Evolutionary conservation across 2,113 vertebrate genomes (phyloP), one percentile per base, ranked within the genome.

Genomic region (Lepidothrix coronata): DNA sequence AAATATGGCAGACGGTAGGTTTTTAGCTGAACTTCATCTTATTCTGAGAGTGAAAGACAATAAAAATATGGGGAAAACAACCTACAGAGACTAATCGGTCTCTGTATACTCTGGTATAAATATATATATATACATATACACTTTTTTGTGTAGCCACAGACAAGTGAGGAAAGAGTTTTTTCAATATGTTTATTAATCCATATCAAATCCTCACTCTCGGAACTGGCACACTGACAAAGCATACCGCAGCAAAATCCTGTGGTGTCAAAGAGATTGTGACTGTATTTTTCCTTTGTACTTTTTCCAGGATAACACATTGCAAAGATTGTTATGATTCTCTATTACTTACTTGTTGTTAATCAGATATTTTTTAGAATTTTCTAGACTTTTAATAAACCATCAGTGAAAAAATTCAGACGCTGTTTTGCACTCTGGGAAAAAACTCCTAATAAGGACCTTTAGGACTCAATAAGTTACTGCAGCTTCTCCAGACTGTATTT

Each of bases 371-470:
- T 78, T 63, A 18, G 59, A 17, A 76, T 79, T 85, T 81, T 28
- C 27, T 89, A n/a, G 33, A 35, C 14, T 85, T 94, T 2, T 41
- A 43, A 15, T 75, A 71, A 87, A 19, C 30, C 14, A 23, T 77
- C 19, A 61, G 14, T 66, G 63, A 41, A 65, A 61, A 85, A 35
- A 55, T 33, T 49, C 20, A 37, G 55, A 16, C 8, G 2, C 10
- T 54, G 1, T 59, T 80, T 75, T 78, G 31, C 7, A 3, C 19
- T 78, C 54, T 1, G 8, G 28, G 23, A 75, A 37, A n/a, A 30
- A 0, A 0, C 16, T 68, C 35, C n/a, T 61, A 33, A 33, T 18
- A 49, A 63, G 35, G 41, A 20, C 21, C 6, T 49, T 83, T 49
- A 57, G 25, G 41, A 84, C 41, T 63, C 14, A 22, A 0, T 54